Base-by-base conservation (phyloP, 2,888 invertebrate genomes). In the Trypoxylon attenuatum region DNA sequence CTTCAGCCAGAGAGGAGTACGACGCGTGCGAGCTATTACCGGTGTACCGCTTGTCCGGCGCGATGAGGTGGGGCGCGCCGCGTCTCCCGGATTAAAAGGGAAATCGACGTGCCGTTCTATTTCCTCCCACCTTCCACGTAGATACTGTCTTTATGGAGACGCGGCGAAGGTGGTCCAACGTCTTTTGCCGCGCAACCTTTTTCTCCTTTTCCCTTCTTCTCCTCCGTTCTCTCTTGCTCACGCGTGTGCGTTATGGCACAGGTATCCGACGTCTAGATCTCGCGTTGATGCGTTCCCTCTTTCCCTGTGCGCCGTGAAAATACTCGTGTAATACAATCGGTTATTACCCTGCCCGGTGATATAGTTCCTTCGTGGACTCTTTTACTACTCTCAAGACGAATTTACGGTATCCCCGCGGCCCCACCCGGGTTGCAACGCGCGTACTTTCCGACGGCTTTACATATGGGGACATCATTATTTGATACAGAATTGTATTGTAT, bases 11-110 rank as follows among this genome's bases (percentile, higher is more conserved):
- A 53, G 25, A 59, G 56, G 49, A 39, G 50, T 47, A 38, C 55
- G 73, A 72, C 74, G 74, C 74, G 74, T 74, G 74, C 74, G 74
- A 74, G 74, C 72, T 64, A 74, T 74, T 74, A 74, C 60, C n/a
- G n/a, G n/a, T n/a, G n/a, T n/a, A n/a, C n/a, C n/a, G n/a, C n/a
- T n/a, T n/a, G n/a, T n/a, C n/a, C n/a, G n/a, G n/a, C n/a, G n/a
- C n/a, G n/a, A n/a, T n/a, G n/a, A n/a, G 38, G 43, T 51, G 15
- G 8, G 33, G 16, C 13, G 33, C 13, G 27, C 8, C 23, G 43
- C 53, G 21, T 21, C 55, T 53, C 29, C 57, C 46, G 65, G 69
- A 74, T 74, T 74, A 71, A 71, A 74, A 57, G 69, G 69, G 59
- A 71, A 71, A 74, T 74, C 65, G 69, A 71, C 56, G 58, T 66